These are phyloP conservation scores for Podarcis raffonei DNA, from an alignment of 2,113 vertebrate species.

Conservation along the genomic window DNA sequence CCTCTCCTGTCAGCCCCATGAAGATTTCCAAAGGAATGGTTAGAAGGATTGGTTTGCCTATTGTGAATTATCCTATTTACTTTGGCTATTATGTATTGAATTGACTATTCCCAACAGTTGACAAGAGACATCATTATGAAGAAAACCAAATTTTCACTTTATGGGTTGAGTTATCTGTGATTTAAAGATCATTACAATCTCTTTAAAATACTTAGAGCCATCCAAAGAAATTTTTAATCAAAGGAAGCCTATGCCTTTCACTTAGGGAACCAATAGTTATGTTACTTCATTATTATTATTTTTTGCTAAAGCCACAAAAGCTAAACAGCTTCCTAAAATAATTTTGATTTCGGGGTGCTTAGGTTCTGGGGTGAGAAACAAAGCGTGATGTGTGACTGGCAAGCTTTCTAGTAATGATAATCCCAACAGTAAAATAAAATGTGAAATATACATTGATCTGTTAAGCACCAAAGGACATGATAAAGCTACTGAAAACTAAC, in stretches of 20 bases:
- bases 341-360: background rate
- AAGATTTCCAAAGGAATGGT: conserved; percentile 40
- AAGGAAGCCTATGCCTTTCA: conserved; percentile 48
- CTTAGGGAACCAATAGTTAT: conserved; percentile 49
- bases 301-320: conserved; percentile 11
- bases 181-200: conserved; percentile 57
- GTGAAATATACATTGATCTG: background rate
- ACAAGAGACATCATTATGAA: conserved; percentile 51
- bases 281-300: background rate
- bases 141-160: conserved; percentile 40
- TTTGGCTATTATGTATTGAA: conserved; percentile 66
- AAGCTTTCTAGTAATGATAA: background rate
- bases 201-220: conserved; percentile 53
- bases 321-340: conserved; percentile 3
- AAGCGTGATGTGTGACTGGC: background rate
- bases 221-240: conserved; percentile 59
- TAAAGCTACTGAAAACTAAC: background rate
- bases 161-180: conserved; percentile 54
- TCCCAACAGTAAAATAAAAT: background rate
- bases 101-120: conserved; percentile 56
- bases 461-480: background rate
- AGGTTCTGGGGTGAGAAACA: background rate
- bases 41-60: conserved; percentile 50
- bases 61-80: conserved; percentile 70
- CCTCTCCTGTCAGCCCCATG: conserved; percentile 33